Percentiles rank a stretch among this genome's conserved stretches.
These are phyloP conservation scores for Alosa alosa DNA, from an alignment of 2,113 vertebrate species.

Conservation along the genomic window DNA sequence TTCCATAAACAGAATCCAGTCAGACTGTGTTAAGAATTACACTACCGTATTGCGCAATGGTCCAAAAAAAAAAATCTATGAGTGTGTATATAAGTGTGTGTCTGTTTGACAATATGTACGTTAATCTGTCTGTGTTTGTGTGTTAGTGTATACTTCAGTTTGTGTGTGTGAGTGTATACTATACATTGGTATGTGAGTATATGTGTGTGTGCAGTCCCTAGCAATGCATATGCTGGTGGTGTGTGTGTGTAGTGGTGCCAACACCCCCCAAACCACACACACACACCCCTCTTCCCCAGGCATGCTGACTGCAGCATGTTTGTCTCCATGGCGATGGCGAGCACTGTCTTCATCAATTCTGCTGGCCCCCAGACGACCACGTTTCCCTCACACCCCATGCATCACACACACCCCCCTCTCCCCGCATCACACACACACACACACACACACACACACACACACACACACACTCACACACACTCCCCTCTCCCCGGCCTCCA, in stretches of 20 bases:
- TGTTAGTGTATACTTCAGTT: not conserved
- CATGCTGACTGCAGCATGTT: slow-evolving; percentile 79
- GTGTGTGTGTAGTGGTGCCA: slow-evolving; percentile 11
- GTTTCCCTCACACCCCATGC: slow-evolving; percentile 78
- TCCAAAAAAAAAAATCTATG: too few relatives aligned
- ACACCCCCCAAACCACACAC: slow-evolving; percentile 35
- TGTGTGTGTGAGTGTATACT: not conserved
- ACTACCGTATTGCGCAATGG: too few relatives aligned
- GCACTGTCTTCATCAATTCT: slow-evolving; percentile 88
- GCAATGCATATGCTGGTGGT: slow-evolving; percentile 16
- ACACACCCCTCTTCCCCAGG: slow-evolving; percentile 55
- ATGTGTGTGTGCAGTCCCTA: not conserved
- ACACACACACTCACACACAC: not conserved
- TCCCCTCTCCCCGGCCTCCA: slow-evolving; percentile 49
- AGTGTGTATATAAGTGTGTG: not conserved
- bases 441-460: not conserved
- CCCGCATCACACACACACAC: not conserved
- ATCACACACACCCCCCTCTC: slow-evolving; percentile 66
- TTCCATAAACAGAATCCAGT: not conserved
- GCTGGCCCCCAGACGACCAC: slow-evolving; percentile 76
- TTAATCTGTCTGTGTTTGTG: slow-evolving; percentile 19
- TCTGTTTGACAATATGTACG: not conserved
- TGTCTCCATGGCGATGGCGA: slow-evolving; percentile 76
- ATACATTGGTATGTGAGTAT: not conserved
- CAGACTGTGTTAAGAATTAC: not conserved